Evolutionary conservation across 2,888 invertebrate species (phyloP), one percentile per base, ranked within the genome.

Genomic region (Microchrysa polita): DNA sequence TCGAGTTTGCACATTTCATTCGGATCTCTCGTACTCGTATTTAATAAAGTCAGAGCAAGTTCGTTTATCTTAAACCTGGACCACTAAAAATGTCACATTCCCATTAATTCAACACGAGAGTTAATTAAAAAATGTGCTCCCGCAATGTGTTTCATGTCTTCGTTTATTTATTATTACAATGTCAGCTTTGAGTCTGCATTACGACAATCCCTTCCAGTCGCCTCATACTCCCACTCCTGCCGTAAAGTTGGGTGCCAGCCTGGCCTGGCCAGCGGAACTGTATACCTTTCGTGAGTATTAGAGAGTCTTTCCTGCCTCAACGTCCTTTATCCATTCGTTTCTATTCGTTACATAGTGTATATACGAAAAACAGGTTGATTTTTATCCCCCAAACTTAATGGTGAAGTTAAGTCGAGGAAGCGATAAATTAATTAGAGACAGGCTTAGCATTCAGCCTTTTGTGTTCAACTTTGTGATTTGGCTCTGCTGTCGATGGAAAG

Each of bases 91-190:
- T 72, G 75, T 75, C 75, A 75, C 75, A 75, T 63, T 75, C 75
- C 73, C 75, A 75, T 75, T 75, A 75, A 75, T 75, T 75, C 73
- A 73, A 73, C 75, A 73, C 63, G 67, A 55, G 73, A 75, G 75
- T 75, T 75, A 75, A 75, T 75, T 75, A 75, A 75, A 75, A 75
- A 75, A 75, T 75, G 75, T 75, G 75, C 75, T 75, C 72, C 74
- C 73, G 75, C 75, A 75, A 75, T 75, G 75, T 75, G 75, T 75
- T 75, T 67, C 60, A 73, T 65, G 75, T 75, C 65, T 57, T 34
- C 75, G 73, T 73, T 75, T 75, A 75, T 75, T 75, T 75, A 75
- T 75, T 75, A 75, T 75, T 73, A 73, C 73, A 73, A 42, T 16
- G 42, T 10, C 55, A 57, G 65, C 73, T 65, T 73, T 73, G 40